These are phyloP conservation scores for Morelia viridis DNA, from an alignment of 2,797 vertebrate species.

Conservation along the genomic window DNA sequence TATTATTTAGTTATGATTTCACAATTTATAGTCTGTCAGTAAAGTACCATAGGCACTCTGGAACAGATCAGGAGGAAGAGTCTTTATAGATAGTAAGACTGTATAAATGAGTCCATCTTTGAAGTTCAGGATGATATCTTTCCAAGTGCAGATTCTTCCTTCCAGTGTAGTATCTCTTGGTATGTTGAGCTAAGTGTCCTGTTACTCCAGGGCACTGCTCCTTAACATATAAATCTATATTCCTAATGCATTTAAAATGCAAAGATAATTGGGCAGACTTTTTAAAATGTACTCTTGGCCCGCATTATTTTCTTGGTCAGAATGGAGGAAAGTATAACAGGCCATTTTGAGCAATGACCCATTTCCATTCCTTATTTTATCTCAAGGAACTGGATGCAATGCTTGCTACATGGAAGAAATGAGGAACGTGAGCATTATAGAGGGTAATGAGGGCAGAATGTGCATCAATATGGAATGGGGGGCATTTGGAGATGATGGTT, in stretches of 20 bases:
- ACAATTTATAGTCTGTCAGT: conserved; percentile 1
- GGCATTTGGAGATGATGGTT: conserved; percentile 76
- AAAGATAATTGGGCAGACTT: background rate
- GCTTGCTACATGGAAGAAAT: conserved; percentile 82
- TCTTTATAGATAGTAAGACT: background rate
- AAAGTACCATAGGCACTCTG: background rate
- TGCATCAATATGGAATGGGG: conserved; percentile 83
- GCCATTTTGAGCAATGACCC: background rate
- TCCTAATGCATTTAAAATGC: background rate
- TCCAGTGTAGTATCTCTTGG: background rate
- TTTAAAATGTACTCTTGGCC: background rate
- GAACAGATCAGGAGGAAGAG: background rate
- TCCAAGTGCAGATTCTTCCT: background rate
- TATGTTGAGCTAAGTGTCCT: background rate
- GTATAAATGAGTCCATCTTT: background rate
- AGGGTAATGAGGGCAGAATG: conserved; percentile 71
- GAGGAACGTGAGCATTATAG: conserved; percentile 60
- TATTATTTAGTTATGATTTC: background rate
- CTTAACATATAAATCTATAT: background rate
- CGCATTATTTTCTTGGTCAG: background rate
- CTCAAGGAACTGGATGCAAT: conserved; percentile 75
- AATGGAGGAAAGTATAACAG: background rate
- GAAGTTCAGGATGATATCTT: background rate
- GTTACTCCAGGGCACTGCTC: background rate
- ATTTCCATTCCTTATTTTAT: rapidly evolving